These are phyloP conservation scores for Psittacula echo DNA, from an alignment of 2,797 vertebrate genomes.

Conservation along the genomic window DNA sequence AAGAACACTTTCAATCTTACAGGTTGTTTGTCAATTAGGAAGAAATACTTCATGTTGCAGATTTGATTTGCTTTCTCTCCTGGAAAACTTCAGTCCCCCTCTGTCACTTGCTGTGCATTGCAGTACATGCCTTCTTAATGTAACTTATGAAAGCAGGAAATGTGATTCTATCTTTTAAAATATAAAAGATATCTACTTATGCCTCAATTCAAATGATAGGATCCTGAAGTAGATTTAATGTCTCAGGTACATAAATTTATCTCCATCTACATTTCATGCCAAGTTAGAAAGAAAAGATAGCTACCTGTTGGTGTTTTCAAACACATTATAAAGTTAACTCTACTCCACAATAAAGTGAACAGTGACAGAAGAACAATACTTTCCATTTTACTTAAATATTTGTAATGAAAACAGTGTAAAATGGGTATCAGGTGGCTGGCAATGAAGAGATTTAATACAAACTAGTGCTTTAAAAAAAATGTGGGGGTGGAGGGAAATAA, in stretches of 20 bases:
- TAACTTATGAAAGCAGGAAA: not conserved
- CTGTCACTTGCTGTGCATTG: not conserved
- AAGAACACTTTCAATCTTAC: not conserved
- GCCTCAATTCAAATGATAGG: not conserved
- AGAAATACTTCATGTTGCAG: not conserved
- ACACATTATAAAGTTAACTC: not conserved
- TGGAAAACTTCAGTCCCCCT: not conserved
- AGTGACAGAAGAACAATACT: not conserved
- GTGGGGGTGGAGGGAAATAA: not conserved
- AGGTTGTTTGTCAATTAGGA: not conserved
- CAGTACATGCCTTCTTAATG: accelerated
- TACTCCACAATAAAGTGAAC: not conserved
- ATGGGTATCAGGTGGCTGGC: not conserved
- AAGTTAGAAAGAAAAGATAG: not conserved
- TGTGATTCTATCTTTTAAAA: not conserved
- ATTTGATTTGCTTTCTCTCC: not conserved
- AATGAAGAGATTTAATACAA: not conserved
- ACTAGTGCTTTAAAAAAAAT: not conserved
- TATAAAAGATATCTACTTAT: not conserved
- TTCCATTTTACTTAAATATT: not conserved
- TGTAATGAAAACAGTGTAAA: not conserved
- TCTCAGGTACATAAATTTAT: not conserved
- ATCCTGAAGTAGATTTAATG: not conserved
- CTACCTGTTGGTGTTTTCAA: not conserved
- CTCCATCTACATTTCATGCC: not conserved